A percentile compares a stretch with the other conserved stretches of the same genome.
Conservation (phyloP, 2,113 vertebrate genomes). For the Gobius niger region DNA sequence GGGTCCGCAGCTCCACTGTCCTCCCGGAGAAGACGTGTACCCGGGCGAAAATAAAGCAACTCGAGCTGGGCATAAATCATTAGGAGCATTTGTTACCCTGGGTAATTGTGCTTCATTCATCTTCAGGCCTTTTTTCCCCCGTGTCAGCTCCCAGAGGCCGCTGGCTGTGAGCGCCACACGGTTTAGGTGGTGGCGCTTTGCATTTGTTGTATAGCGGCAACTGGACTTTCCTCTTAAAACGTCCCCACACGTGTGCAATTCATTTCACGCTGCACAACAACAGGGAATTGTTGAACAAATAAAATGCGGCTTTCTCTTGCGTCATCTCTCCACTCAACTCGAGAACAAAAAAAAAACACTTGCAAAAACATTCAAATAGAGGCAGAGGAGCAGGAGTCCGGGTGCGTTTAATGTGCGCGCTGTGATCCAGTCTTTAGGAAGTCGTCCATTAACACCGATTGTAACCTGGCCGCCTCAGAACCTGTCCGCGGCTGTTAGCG, state of each 20-base stretch:
- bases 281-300: no score
- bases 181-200: slow-evolving; percentile 7
- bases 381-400: not conserved
- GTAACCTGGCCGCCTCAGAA: slow-evolving; percentile 62
- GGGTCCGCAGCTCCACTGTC: slow-evolving; percentile 64
- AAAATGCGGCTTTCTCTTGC: no score
- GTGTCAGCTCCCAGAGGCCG: slow-evolving; percentile 68
- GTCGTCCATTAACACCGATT: slow-evolving; percentile 74
- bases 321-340: not conserved
- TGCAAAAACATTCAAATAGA: slow-evolving; percentile 6
- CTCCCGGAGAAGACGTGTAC: slow-evolving; percentile 60
- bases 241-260: no score
- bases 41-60: slow-evolving; percentile 76
- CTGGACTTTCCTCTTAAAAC: no score
- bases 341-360: slow-evolving; percentile 16
- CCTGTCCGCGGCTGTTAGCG: slow-evolving; percentile 65
- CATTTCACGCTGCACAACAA: no score
- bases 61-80: slow-evolving; percentile 80
- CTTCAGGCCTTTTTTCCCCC: slow-evolving; percentile 62
- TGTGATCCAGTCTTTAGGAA: slow-evolving; percentile 67
- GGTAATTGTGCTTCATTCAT: slow-evolving; percentile 77
- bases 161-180: slow-evolving; percentile 51
- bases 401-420: slow-evolving; percentile 46
- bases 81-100: slow-evolving; percentile 75
- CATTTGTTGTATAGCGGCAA: no score